Conservation (phyloP, 1,140 invertebrate genomes). For the Hirudo medicinalis region DNA sequence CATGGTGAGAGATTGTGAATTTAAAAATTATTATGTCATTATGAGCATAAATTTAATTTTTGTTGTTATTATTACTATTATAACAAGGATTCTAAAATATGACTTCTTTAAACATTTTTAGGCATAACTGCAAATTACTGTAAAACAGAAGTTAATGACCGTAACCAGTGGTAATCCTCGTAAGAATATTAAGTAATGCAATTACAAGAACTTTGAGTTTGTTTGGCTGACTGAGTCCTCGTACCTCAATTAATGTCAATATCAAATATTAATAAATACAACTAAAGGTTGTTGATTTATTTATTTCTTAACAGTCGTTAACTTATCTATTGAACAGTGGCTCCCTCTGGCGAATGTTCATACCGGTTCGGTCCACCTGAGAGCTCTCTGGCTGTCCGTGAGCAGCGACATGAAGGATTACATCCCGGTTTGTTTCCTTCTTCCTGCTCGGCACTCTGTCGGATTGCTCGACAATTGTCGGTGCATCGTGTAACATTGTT, state of each 20-base stretch:
- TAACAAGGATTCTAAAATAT: too few species aligned
- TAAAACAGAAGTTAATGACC: too few species aligned
- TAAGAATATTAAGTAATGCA: background rate
- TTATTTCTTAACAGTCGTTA: background rate
- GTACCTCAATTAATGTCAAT: too few species aligned
- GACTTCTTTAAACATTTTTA: too few species aligned
- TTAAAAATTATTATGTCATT: background rate
- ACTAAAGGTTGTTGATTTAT: too few species aligned
- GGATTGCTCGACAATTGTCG: too few species aligned
- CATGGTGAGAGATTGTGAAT: background rate
- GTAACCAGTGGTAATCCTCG: too few species aligned
- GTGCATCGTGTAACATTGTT: too few species aligned
- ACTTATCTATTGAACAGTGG: slow-evolving; percentile 45
- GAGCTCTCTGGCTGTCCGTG: slow-evolving; percentile 71
- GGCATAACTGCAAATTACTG: too few species aligned
- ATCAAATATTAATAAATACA: too few species aligned
- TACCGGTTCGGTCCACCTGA: slow-evolving; percentile 75
- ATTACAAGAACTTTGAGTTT: background rate
- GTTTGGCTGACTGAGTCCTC: background rate
- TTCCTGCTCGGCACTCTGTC: background rate
- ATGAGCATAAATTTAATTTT: too few species aligned
- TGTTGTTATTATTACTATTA: too few species aligned
- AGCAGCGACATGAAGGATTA: slow-evolving; percentile 52
- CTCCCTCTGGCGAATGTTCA: slow-evolving; percentile 80
- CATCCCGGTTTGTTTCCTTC: background rate